Percentiles rank a stretch among this genome's conserved stretches.
phyloP scores from a whole-genome alignment of 2,113 vertebrate genomes.

The Ceyx cyanopectus region DNA sequence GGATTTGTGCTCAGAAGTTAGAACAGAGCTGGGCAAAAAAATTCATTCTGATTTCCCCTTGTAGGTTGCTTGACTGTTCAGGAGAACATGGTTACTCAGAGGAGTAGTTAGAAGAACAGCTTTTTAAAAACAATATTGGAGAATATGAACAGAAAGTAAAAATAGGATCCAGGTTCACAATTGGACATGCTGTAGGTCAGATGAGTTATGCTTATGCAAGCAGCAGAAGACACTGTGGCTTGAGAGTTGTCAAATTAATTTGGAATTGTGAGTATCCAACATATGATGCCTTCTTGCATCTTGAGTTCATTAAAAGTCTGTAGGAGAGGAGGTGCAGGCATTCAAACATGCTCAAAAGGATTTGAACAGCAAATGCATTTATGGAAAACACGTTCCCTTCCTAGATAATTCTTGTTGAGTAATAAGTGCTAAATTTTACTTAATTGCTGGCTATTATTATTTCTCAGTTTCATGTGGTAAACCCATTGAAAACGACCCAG shows the following conservation, averaged over 20 bases:
- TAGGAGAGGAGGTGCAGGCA: not conserved
- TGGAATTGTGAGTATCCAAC: conserved; percentile 21
- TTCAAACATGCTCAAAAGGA: conserved; percentile 39
- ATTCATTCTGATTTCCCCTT: not conserved
- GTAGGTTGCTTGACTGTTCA: not conserved
- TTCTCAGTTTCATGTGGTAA: conserved; percentile 46
- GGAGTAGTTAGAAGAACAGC: not conserved
- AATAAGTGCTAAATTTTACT: conserved; percentile 61
- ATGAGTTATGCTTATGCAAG: not conserved
- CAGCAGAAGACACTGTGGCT: not conserved
- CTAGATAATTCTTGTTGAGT: conserved; percentile 65
- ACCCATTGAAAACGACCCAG: conserved; percentile 51
- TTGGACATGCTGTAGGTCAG: not conserved
- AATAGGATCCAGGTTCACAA: not conserved
- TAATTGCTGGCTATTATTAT: conserved; percentile 65
- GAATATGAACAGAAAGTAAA: not conserved
- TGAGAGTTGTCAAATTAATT: conserved; percentile 17
- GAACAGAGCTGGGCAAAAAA: not conserved
- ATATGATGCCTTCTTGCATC: not conserved
- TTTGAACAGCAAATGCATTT: conserved; percentile 47
- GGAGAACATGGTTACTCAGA: not conserved
- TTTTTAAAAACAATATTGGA: not conserved
- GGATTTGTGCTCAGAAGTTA: not conserved
- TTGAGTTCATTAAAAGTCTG: conserved; percentile 22
- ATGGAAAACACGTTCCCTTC: conserved; percentile 60